Evolutionary conservation across 2,113 vertebrate genomes (phyloP), one percentile per base, ranked within the genome.

Genomic region (Toxotes jaculatrix): DNA sequence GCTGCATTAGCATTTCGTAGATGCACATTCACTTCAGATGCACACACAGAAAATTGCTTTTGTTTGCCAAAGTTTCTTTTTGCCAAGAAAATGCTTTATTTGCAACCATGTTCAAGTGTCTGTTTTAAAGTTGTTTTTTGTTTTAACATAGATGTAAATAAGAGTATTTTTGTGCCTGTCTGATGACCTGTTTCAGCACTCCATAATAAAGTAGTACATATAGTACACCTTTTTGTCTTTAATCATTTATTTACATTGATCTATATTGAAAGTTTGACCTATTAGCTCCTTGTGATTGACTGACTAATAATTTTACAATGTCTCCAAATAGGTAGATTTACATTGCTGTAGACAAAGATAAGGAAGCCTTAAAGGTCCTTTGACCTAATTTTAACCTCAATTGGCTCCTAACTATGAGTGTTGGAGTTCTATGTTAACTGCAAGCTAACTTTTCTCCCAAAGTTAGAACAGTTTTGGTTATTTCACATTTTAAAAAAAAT

Each of bases 111-210:
- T 72, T 69, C 13, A 68, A 31, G 23, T 82, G 77, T 87, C 65
- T 76, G 13, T 83, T 88, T 77, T 86, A 82, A 83, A 47, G n/a
- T 55, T 21, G 14, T n/a, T 66, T 77, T 27, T 49, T 32, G 77
- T 86, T 85, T 87, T 77, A 87, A 91, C 76, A 51, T 88, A 76
- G 77, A 75, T 95, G 94, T 95, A 95, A 92, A 95, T 94, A 95
- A 94, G 93, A 94, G 87, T 94, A 94, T 95, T 94, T 95, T 94
- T 93, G 84, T 94, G 88, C 79, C 84, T 89, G 89, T 94, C 83
- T 84, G 79, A 82, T 74, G 68, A 85, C 83, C 67, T 81, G 86
- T 90, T 89, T 79, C 64, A 82, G 53, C 63, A 74, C 89, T 82
- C 60, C 61, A n/a, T 85, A 95, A 94, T 94, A 95, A 95, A 95